Evolutionary conservation across 2,113 vertebrate species (phyloP).

Genomic region (Gallinago media): DNA sequence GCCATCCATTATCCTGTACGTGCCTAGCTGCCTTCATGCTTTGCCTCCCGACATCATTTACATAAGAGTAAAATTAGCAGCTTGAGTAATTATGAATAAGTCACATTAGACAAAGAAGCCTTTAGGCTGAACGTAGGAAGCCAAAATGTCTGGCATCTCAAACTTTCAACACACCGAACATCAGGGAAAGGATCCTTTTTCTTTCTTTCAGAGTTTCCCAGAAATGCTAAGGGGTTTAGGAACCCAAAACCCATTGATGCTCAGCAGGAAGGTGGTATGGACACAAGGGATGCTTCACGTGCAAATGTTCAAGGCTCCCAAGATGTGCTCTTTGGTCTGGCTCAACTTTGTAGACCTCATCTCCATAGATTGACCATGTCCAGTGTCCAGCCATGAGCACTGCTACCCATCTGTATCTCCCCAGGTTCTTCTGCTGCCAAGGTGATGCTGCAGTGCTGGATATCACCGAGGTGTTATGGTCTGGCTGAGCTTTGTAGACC

Average conservation of each 20-base stretch:
- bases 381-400: background rate
- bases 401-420: background rate
- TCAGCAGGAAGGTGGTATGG: background rate
- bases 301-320: background rate
- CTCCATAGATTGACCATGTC: rapidly evolving
- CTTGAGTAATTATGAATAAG: conserved; percentile 70
- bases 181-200: background rate
- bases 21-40: conserved; percentile 29
- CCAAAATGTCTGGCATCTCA: background rate
- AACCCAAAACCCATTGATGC: rapidly evolving
- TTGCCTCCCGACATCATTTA: conserved; percentile 54
- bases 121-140: conserved; percentile 45
- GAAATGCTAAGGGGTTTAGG: background rate
- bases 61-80: conserved; percentile 70
- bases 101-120: conserved; percentile 66
- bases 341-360: background rate
- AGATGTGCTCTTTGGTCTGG: background rate
- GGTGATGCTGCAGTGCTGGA: rapidly evolving
- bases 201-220: background rate
- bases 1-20: background rate
- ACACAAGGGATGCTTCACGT: rapidly evolving
- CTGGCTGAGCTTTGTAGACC: background rate
- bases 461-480: too few species aligned
- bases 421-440: rapidly evolving
- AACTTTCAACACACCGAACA: rapidly evolving